Base-by-base conservation (phyloP, 2,888 invertebrate genomes). In the Lamproptera curius region DNA sequence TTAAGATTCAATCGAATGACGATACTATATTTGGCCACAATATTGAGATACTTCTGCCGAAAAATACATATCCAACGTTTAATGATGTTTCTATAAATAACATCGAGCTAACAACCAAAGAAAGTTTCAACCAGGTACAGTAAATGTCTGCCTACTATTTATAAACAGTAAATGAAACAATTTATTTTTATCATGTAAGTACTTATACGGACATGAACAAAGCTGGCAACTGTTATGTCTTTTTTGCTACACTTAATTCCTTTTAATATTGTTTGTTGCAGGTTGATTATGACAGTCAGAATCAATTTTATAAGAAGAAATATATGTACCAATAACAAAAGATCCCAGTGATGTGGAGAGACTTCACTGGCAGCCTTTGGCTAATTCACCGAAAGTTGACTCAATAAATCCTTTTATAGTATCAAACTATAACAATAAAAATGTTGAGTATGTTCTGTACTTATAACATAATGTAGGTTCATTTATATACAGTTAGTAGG, bases 1-100 rank as follows among this genome's bases (percentile, higher is more conserved):
- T 16, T 34, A 3, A 16, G 1, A 38, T n/a, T 6, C 16, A 37
- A 20, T 16, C 33, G 20, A 17, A 34, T 16, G 43, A 16, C 20
- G 16, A 39, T 4, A 6, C 28, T 14, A 28, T 49, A 11, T 39
- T 39, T 6, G 49, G 49, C 1, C 49, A 49, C 11, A 49, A 49
- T 28, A 49, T 49, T 20, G 39, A 49, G 14, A 26, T 44, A 31
- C 17, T 23, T 2, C 14, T 40, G 40, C 2, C 23, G 11, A 10
- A 33, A 14, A 47, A 16, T 31, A 11, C n/a, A 23, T 39, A 39
- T 20, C 26, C 35, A 9, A 33, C 23, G 40, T 36, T 35, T 16
- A 44, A 49, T 15, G 14, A 35, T 13, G 2, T 40, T 6, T 39
- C 43, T n/a, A 44, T 10, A 43, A 13, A 31, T 8, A 38, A 40